A percentile compares a stretch with the other conserved stretches of the same genome.
Conservation (phyloP, 2,113 vertebrate species). For the Halichoerus grypus region DNA sequence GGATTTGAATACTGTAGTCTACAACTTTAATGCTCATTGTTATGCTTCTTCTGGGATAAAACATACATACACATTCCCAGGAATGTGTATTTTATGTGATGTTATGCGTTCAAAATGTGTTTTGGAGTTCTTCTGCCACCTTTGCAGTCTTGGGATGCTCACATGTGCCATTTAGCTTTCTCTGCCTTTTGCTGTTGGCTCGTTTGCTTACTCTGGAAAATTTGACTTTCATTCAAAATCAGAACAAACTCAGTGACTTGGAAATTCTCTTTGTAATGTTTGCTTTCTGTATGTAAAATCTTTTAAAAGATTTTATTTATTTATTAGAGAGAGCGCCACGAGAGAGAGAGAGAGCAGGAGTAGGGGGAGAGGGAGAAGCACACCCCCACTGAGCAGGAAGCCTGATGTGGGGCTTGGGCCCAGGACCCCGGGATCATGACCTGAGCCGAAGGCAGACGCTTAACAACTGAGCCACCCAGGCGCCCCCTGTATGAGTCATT, state of each 20-base stretch:
- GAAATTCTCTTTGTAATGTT: not conserved
- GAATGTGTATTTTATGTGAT: not conserved
- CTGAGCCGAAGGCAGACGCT: too few species aligned
- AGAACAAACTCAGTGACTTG: not conserved
- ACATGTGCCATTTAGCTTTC: fast-evolving
- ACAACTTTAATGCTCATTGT: not conserved
- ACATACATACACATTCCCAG: not conserved
- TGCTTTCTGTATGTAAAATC: not conserved
- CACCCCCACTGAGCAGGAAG: not conserved
- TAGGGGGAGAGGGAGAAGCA: not conserved
- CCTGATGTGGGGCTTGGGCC: not conserved
- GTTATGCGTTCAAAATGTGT: not conserved
- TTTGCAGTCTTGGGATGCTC: not conserved
- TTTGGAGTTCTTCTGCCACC: fast-evolving
- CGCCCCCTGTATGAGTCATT: fast-evolving
- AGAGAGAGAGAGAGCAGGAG: not conserved
- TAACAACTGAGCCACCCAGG: too few species aligned
- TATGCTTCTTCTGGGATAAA: not conserved
- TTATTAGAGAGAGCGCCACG: not conserved
- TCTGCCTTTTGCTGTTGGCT: not conserved
- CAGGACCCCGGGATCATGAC: not conserved
- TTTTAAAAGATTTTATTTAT: not conserved
- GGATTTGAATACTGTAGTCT: not conserved
- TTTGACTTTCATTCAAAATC: not conserved
- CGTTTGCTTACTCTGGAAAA: not conserved